Conservation (phyloP, 2,888 invertebrate species). For the Patella pellucida region DNA sequence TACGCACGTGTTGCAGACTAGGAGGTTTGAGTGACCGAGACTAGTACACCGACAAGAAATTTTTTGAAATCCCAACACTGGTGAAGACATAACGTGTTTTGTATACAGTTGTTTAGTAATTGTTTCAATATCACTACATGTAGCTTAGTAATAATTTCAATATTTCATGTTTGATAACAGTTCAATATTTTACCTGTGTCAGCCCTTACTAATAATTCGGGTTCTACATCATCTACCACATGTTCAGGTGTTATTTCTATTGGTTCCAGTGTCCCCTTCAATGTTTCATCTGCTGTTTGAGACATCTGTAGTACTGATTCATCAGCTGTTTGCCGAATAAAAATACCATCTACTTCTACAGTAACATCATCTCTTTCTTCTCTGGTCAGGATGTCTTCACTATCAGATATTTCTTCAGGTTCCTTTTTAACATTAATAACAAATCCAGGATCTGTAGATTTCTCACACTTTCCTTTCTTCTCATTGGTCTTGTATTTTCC, state of each 20-base stretch:
- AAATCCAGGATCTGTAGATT: conserved; percentile 17
- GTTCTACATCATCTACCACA: conserved; percentile 14
- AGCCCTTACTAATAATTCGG: conserved; percentile 27
- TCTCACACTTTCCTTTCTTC: conserved; percentile 24
- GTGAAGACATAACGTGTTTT: too few relatives aligned
- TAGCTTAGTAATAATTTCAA: too few relatives aligned
- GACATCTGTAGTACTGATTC: too few relatives aligned
- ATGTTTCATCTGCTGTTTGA: too few relatives aligned
- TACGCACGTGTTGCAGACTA: too few relatives aligned
- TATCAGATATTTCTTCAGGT: conserved; percentile 18
- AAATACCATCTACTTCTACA: not conserved
- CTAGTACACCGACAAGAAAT: too few relatives aligned
- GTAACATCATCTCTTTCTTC: conserved; percentile 39
- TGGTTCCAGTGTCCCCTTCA: too few relatives aligned
- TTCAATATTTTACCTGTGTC: conserved; percentile 22
- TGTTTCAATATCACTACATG: too few relatives aligned
- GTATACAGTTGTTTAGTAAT: too few relatives aligned
- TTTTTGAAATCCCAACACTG: too few relatives aligned
- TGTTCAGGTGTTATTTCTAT: not conserved
- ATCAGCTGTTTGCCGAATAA: not conserved
- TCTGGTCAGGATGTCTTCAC: conserved; percentile 30
- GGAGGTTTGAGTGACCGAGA: too few relatives aligned
- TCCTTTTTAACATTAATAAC: conserved; percentile 22
- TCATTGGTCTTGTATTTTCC: conserved; percentile 12
- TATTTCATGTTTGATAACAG: not conserved